Evolutionary conservation across 2,888 invertebrate species (phyloP).

Genomic region (Orthonevra nobilis): DNA sequence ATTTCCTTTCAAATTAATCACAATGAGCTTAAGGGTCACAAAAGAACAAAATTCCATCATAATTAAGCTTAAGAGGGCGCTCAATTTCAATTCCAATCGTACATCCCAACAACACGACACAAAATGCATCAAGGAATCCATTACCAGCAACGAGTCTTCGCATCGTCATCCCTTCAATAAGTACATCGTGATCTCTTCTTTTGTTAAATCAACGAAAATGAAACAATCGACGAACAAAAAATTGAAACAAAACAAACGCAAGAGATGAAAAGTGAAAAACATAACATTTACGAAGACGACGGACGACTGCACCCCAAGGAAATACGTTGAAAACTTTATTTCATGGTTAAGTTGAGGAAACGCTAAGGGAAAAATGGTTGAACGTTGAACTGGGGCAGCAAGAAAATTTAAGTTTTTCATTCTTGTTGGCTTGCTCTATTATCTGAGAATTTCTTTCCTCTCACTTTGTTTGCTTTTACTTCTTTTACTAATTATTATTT

Average conservation of each 20-base stretch:
- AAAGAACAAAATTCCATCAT: no score
- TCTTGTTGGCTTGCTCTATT: no score
- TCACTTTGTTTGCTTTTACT: slow-evolving; percentile 4
- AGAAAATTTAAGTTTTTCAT: neutral
- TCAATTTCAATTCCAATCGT: no score
- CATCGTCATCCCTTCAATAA: neutral
- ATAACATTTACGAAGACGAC: slow-evolving; percentile 2
- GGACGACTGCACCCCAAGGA: slow-evolving; percentile 28
- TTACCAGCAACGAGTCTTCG: neutral
- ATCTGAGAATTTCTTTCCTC: neutral
- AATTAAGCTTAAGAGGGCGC: no score
- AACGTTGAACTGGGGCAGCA: slow-evolving; percentile 1
- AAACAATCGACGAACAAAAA: no score
- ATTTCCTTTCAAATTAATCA: no score
- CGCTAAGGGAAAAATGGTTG: slow-evolving; percentile 16
- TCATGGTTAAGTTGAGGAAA: slow-evolving; percentile 37
- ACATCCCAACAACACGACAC: neutral
- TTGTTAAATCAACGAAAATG: neutral
- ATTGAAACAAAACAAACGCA: neutral
- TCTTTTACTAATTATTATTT: slow-evolving; percentile 45
- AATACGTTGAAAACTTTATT: slow-evolving; percentile 38
- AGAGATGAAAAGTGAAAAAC: neutral
- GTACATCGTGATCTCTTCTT: slow-evolving; percentile 1
- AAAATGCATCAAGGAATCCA: neutral
- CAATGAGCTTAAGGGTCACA: no score